Percentiles rank a stretch among this genome's conserved stretches.
Conservation (phyloP, 2,797 vertebrate species). For the Decapterus maruadsi region DNA sequence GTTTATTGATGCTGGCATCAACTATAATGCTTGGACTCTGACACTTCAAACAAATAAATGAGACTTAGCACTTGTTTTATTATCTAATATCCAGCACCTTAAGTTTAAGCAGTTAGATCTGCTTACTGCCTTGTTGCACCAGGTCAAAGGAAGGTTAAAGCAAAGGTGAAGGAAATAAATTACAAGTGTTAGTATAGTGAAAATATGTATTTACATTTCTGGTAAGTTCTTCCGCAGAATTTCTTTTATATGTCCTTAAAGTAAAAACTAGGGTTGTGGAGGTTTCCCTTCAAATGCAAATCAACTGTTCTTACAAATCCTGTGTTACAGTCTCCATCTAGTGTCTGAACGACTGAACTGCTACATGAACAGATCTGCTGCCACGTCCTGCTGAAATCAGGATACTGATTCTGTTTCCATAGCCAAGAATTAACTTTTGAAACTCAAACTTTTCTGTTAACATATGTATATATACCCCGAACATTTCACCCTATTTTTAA, state of each 20-base stretch:
- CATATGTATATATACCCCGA: too few relatives aligned
- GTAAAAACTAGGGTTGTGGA: too few relatives aligned
- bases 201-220: too few relatives aligned
- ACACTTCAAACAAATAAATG: not conserved
- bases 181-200: too few relatives aligned
- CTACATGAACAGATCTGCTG: conserved; percentile 56
- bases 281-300: too few relatives aligned
- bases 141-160: too few relatives aligned
- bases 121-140: not conserved
- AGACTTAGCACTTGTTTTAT: not conserved
- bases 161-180: not conserved
- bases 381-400: conserved; percentile 45
- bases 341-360: conserved; percentile 14
- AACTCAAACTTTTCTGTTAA: not conserved
- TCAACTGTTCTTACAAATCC: too few relatives aligned
- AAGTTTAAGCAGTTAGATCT: not conserved
- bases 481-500: too few relatives aligned
- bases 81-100: not conserved
- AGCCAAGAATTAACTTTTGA: not conserved
- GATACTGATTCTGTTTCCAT: not conserved
- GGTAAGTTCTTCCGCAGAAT: too few relatives aligned
- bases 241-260: too few relatives aligned
- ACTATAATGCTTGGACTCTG: not conserved
- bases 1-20: not conserved
- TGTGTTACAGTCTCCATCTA: conserved; percentile 45